phyloP scores from a whole-genome alignment of 2,888 invertebrate genomes.

The Brenthis ino region DNA sequence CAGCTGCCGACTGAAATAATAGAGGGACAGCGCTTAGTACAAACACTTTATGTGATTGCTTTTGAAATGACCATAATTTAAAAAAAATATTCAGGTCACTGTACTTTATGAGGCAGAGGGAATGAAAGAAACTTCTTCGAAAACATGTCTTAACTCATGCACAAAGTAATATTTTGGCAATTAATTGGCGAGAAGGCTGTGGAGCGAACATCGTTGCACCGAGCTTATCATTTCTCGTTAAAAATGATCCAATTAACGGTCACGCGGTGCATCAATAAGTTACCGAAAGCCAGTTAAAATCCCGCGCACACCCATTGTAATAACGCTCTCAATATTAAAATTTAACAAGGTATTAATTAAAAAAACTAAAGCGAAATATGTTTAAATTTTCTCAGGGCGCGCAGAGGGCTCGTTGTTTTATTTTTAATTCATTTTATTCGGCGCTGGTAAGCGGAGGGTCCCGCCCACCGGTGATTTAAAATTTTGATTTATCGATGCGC shows the following conservation, averaged over 20 bases:
- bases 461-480: conserved; percentile 83
- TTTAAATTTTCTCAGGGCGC: conserved; percentile 80
- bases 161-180: conserved; percentile 41
- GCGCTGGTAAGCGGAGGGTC: conserved; percentile 69
- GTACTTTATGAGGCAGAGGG: conserved; percentile 1
- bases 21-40: conserved; percentile 19
- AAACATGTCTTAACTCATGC: conserved; percentile 42
- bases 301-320: conserved; percentile 81
- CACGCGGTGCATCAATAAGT: conserved; percentile 71
- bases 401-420: conserved; percentile 76
- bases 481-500: conserved; percentile 80
- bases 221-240: conserved; percentile 72
- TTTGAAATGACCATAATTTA: conserved; percentile 16
- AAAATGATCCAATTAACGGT: conserved; percentile 79
- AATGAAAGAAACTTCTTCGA: conserved; percentile 32
- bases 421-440: conserved; percentile 82
- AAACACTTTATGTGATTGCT: conserved; percentile 22
- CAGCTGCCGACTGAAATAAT: conserved; percentile 23
- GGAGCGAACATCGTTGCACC: conserved; percentile 57
- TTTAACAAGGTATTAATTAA: conserved; percentile 83
- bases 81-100: conserved; percentile 15
- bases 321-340: conserved; percentile 82
- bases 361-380: conserved; percentile 82
- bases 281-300: conserved; percentile 77
- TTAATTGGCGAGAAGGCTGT: conserved; percentile 55